Percentiles rank a stretch among this genome's conserved stretches.
These are phyloP conservation scores for Natator depressus DNA, from an alignment of 2,113 vertebrate genomes.

Conservation along the genomic window DNA sequence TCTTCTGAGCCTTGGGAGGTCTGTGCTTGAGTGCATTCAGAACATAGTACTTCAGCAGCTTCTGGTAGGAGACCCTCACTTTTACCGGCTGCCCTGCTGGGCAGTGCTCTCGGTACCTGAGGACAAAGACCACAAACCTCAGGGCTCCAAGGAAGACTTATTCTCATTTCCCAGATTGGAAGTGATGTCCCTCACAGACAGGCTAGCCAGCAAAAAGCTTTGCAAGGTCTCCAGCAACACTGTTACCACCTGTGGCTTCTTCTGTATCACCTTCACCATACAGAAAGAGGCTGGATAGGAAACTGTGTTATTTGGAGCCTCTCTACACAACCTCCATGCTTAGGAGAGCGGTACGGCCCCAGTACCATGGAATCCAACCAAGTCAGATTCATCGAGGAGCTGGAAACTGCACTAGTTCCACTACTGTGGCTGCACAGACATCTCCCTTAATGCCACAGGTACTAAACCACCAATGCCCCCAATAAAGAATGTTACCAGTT, in stretches of 20 bases:
- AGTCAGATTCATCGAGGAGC: neutral
- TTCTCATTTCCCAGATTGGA: neutral
- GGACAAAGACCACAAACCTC: neutral
- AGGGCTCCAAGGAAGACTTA: neutral
- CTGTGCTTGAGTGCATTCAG: slow-evolving; percentile 98
- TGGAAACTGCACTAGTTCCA: neutral
- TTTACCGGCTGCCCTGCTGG: slow-evolving; percentile 98
- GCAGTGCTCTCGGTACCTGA: slow-evolving; percentile 97
- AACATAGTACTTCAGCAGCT: slow-evolving; percentile 98
- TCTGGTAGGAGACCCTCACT: slow-evolving; percentile 98
- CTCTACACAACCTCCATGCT: neutral
- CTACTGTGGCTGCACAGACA: neutral
- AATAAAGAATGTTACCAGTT: slow-evolving; percentile 87
- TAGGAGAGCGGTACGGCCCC: neutral
- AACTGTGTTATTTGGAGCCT: neutral
- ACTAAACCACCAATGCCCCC: accelerated
- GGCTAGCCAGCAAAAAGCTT: neutral
- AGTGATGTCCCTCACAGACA: neutral
- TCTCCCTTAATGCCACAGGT: neutral
- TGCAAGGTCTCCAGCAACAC: neutral
- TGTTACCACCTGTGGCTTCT: neutral
- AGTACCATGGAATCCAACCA: neutral
- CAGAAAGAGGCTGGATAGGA: neutral
- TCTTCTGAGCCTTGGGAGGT: slow-evolving; percentile 98
- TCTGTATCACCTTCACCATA: neutral